Evolutionary conservation across 2,888 invertebrate genomes (phyloP).

Genomic region (Helicoverpa assulta): DNA sequence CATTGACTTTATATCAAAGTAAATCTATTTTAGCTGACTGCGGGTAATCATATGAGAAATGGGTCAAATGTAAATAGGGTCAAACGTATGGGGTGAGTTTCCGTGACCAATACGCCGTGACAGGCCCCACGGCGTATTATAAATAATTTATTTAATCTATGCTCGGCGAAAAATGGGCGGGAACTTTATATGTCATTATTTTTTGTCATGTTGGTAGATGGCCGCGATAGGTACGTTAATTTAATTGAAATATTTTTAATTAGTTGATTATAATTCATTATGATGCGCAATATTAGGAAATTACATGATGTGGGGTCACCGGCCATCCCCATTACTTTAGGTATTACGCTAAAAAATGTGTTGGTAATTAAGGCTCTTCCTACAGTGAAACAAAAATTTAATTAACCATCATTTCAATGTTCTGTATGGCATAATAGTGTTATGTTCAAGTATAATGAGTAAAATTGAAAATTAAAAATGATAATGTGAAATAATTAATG

Average conservation of each 20-base stretch:
- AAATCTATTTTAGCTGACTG: conserved; percentile 55
- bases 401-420: too few relatives aligned
- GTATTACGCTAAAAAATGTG: too few relatives aligned
- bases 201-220: conserved; percentile 48
- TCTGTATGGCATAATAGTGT: too few relatives aligned
- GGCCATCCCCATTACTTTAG: not conserved
- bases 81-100: conserved; percentile 50
- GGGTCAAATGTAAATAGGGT: conserved; percentile 74
- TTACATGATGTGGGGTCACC: conserved; percentile 27
- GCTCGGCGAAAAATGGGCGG: conserved; percentile 51
- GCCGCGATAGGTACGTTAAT: conserved; percentile 47
- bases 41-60: conserved; percentile 73
- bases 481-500: not conserved
- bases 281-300: conserved; percentile 34
- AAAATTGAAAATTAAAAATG: too few relatives aligned
- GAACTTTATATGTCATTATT: conserved; percentile 45
- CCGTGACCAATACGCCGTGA: conserved; percentile 62
- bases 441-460: too few relatives aligned
- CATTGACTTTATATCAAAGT: conserved; percentile 27
- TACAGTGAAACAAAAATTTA: too few relatives aligned
- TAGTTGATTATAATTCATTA: conserved; percentile 41
- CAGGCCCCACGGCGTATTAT: conserved; percentile 61
- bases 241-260: conserved; percentile 48
- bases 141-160: conserved; percentile 62
- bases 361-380: too few relatives aligned